Evolutionary conservation across 1,140 invertebrate species (phyloP), one percentile per base, ranked within the genome.

Genomic region (Drosophila ironensis): DNA sequence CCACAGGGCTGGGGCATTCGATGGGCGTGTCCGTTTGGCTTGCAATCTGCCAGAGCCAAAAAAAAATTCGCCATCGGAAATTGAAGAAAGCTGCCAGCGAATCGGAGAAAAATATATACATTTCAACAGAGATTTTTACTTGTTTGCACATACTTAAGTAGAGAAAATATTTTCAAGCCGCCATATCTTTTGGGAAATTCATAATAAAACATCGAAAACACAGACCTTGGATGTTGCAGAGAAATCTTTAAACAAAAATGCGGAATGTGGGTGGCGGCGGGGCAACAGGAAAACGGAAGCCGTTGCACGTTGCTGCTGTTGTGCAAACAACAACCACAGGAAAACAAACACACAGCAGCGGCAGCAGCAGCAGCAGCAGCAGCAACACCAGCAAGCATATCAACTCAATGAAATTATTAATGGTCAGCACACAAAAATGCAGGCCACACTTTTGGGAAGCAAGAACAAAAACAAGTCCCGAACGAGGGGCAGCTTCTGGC

Each of bases 341-440:
- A 50, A 22, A 52, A 56, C 38, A 64, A 30, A 64, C 41, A 66
- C 27, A 16, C 30, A 28, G 1, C 17, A 42, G 17, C 42, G n/a
- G n/a, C n/a, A n/a, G n/a, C n/a, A n/a, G n/a, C n/a, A n/a, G n/a
- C n/a, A n/a, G n/a, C n/a, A n/a, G n/a, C n/a, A n/a, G n/a, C n/a
- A 52, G n/a, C 22, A 52, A 47, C n/a, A 53, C 41, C 47, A 52
- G 41, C 27, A 33, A 28, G n/a, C 42, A 56, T 19, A 53, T 37
- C 47, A 44, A 69, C 61, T 69, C 78, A 82, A 82, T 82, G 69
- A 77, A 82, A 82, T 84, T 82, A 82, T 82, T 82, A 82, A 84
- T 82, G 78, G 73, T 77, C 77, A 60, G 56, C 35, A 48, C 41
- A 63, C 59, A 70, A 66, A 77, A 77, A 60, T 82, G 78, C 78